These are phyloP conservation scores for Myodes glareolus DNA, from an alignment of 2,113 vertebrate species.

Conservation along the genomic window DNA sequence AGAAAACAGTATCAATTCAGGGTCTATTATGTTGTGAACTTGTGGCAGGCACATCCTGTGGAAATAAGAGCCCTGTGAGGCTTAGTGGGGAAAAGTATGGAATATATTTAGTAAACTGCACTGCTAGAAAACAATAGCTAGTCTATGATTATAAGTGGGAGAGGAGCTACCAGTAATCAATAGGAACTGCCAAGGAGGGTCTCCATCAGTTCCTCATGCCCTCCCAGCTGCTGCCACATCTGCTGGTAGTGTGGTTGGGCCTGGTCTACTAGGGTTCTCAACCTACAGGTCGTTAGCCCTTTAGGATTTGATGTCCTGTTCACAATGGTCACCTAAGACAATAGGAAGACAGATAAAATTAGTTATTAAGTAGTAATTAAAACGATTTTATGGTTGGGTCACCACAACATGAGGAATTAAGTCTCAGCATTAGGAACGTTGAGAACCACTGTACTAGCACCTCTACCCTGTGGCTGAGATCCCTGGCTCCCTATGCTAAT, in stretches of 20 bases:
- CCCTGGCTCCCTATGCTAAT: neutral
- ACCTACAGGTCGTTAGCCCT: neutral
- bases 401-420: neutral
- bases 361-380: neutral
- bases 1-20: neutral
- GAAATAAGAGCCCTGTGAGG: neutral
- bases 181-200: neutral
- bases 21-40: neutral
- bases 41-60: neutral
- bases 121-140: neutral
- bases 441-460: neutral
- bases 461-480: neutral
- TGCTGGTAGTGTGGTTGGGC: neutral
- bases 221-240: neutral
- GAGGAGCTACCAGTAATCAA: neutral
- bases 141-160: neutral
- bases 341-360: neutral
- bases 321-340: neutral
- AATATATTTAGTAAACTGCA: neutral
- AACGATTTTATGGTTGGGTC: neutral
- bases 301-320: neutral
- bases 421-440: neutral
- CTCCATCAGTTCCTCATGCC: neutral
- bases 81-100: neutral
- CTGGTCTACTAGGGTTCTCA: neutral